phyloP scores from a whole-genome alignment of 2,113 vertebrate species.

The Hypocryptadius cinnamomeus region DNA sequence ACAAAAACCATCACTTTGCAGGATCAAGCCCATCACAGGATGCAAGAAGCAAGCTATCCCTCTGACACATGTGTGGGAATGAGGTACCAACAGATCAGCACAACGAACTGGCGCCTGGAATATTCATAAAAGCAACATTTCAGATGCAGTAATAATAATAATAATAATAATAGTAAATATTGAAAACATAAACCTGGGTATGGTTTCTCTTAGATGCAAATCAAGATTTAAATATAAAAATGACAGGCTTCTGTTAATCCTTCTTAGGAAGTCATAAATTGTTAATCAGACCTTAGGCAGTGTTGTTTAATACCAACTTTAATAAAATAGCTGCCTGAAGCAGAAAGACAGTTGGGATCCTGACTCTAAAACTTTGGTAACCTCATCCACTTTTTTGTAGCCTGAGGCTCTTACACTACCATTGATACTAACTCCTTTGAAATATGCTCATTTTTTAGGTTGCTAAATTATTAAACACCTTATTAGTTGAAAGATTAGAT shows the following conservation, averaged over 20 bases:
- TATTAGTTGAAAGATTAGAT: conserved; percentile 68
- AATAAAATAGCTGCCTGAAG: conserved; percentile 74
- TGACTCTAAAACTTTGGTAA: conserved; percentile 61
- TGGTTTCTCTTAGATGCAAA: conserved; percentile 58
- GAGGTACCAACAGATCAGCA: background rate
- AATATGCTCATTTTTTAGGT: conserved; percentile 67
- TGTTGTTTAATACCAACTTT: conserved; percentile 75
- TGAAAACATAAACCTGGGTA: conserved; percentile 23
- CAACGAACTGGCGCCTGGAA: background rate
- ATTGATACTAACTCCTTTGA: conserved; percentile 63
- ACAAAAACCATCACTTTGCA: background rate
- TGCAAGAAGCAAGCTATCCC: background rate
- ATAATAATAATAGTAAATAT: conserved; percentile 19
- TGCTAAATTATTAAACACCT: conserved; percentile 70
- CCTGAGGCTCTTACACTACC: conserved; percentile 44
- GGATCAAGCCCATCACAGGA: background rate
- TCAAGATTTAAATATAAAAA: conserved; percentile 74
- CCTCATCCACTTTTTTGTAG: conserved; percentile 52
- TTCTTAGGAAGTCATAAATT: conserved; percentile 71
- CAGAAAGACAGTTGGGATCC: conserved; percentile 66
- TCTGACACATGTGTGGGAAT: background rate
- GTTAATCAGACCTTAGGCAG: conserved; percentile 71
- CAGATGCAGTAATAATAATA: background rate
- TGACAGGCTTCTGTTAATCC: conserved; percentile 69
- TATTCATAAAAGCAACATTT: background rate